These are phyloP conservation scores for Microtus oregoni DNA, from an alignment of 2,113 vertebrate genomes.

Conservation along the genomic window DNA sequence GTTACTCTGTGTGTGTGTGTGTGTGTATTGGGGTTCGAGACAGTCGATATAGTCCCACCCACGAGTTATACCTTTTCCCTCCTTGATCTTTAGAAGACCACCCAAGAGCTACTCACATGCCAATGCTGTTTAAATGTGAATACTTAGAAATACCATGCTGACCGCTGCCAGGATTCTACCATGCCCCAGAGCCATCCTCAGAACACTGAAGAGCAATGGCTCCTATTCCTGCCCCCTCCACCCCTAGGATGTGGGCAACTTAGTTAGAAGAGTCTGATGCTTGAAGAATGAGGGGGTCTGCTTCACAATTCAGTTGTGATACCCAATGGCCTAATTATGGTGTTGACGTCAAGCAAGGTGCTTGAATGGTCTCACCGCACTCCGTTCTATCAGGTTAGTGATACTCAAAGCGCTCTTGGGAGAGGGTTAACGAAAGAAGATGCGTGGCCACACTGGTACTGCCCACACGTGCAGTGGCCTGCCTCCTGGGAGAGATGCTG, in stretches of 20 bases:
- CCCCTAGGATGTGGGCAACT: background rate
- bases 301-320: background rate
- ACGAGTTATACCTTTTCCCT: background rate
- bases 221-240: background rate
- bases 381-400: background rate
- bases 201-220: background rate
- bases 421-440: background rate
- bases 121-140: background rate
- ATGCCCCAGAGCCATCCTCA: background rate
- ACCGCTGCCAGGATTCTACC: background rate
- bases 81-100: background rate
- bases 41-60: too few relatives aligned
- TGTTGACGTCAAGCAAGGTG: background rate
- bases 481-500: background rate
- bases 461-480: background rate
- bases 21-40: background rate
- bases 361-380: background rate
- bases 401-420: background rate
- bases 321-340: background rate
- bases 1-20: too few relatives aligned
- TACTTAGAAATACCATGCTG: background rate
- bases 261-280: background rate
- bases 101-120: fast-evolving
- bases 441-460: background rate
- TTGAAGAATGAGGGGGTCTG: background rate